Evolutionary conservation across 2,113 vertebrate species (phyloP).

Genomic region (Eulemur macaco): DNA sequence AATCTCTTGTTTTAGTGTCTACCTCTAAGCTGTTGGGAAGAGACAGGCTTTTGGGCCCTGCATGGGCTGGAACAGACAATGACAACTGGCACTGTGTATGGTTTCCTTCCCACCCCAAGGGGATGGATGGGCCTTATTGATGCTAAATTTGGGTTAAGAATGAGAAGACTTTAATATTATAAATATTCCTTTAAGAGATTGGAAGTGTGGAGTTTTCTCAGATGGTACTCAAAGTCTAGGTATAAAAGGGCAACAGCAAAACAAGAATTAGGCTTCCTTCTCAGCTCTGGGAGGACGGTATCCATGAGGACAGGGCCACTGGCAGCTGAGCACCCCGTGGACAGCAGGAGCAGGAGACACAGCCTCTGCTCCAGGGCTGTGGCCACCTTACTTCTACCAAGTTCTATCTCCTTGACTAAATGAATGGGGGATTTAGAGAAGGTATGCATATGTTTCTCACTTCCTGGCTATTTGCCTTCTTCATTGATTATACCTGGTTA

Average conservation of each 20-base stretch:
- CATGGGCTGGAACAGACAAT: background rate
- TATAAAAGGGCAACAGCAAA: background rate
- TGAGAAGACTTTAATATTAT: background rate
- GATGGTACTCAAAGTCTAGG: background rate
- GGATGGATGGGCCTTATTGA: background rate
- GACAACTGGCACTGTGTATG: background rate
- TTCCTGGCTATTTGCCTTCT: background rate
- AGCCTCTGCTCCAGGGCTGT: background rate
- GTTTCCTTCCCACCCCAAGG: background rate
- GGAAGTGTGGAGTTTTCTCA: background rate
- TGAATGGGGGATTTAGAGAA: background rate
- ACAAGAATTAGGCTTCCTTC: background rate
- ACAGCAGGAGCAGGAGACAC: accelerated
- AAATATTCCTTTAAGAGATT: background rate
- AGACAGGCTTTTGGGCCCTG: background rate
- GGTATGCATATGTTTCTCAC: background rate
- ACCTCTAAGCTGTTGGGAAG: background rate
- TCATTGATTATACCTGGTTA: background rate
- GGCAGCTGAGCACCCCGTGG: accelerated
- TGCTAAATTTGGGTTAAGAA: background rate
- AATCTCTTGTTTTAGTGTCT: background rate
- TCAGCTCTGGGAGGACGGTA: background rate
- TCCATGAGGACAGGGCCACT: background rate
- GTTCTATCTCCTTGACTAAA: background rate
- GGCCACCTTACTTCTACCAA: background rate